Percentiles rank a stretch among this genome's conserved stretches.
phyloP scores from a whole-genome alignment of 2,797 vertebrate species.

The Lemur catta region DNA sequence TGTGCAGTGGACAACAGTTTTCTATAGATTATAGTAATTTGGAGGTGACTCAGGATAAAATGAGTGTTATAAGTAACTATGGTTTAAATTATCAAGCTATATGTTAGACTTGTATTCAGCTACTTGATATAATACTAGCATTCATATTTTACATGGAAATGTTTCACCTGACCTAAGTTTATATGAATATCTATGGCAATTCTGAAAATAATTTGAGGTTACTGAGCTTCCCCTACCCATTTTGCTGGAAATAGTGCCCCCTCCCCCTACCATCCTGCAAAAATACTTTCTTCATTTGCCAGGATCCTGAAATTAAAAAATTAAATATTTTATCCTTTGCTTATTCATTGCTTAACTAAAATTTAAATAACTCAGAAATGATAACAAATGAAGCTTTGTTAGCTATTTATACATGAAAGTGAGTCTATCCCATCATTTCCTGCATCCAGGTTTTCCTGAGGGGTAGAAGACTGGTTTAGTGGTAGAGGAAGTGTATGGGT shows the following conservation, averaged over 20 bases:
- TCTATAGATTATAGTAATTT: not conserved
- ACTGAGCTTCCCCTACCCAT: not conserved
- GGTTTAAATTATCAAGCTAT: not conserved
- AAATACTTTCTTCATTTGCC: not conserved
- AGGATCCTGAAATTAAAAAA: constrained; percentile 27
- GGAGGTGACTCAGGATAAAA: not conserved
- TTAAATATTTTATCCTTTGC: not conserved
- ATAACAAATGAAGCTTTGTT: not conserved
- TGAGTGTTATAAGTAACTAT: not conserved
- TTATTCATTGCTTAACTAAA: constrained; percentile 37
- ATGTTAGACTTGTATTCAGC: not conserved
- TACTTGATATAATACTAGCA: not conserved
- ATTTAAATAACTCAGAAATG: constrained; percentile 9
- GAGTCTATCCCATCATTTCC: not conserved
- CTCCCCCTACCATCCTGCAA: not conserved
- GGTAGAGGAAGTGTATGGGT: not conserved
- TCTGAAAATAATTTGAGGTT: not conserved
- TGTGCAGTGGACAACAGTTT: not conserved
- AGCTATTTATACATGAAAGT: not conserved
- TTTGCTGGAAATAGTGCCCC: not conserved
- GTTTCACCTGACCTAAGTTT: not conserved
- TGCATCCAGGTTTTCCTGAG: not conserved
- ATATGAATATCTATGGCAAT: not conserved
- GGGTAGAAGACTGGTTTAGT: not conserved
- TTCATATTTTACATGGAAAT: not conserved